Conservation (phyloP, 2,113 vertebrate species). For the Cyprinus carpio region DNA sequence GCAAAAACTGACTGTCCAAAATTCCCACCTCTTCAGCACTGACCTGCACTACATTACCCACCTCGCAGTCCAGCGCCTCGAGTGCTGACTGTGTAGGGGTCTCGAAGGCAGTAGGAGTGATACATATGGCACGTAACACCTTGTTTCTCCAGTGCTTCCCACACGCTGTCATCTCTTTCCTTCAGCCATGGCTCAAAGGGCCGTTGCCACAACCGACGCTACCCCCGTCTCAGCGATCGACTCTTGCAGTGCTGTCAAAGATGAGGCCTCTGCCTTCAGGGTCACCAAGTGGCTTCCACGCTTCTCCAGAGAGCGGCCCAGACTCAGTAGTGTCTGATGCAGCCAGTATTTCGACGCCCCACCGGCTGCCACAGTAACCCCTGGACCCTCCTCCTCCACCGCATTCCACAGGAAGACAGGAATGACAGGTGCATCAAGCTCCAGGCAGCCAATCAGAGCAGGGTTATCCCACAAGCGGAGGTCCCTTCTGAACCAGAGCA, state of each 20-base stretch:
- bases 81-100: slow-evolving; percentile 73
- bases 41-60: slow-evolving; percentile 44
- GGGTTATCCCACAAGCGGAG: slow-evolving; percentile 75
- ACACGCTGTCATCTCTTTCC: slow-evolving; percentile 67
- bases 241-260: slow-evolving; percentile 57
- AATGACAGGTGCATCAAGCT: slow-evolving; percentile 70
- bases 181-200: slow-evolving; percentile 76
- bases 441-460: slow-evolving; percentile 66
- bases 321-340: slow-evolving; percentile 70
- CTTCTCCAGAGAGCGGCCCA: slow-evolving; percentile 64
- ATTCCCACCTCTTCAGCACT: background rate
- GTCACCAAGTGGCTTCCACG: slow-evolving; percentile 69
- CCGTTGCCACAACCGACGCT: slow-evolving; percentile 68
- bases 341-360: slow-evolving; percentile 78
- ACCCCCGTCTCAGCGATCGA: slow-evolving; percentile 68
- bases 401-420: slow-evolving; percentile 74
- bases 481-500: slow-evolving; percentile 75
- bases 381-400: slow-evolving; percentile 73
- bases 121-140: slow-evolving; percentile 64
- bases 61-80: slow-evolving; percentile 75
- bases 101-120: slow-evolving; percentile 74
- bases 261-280: slow-evolving; percentile 58
- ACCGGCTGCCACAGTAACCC: slow-evolving; percentile 69
- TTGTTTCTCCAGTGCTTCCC: slow-evolving; percentile 62
- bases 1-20: background rate